Evolutionary conservation across 2,888 invertebrate genomes (phyloP).

Genomic region (Spialia ferax): DNA sequence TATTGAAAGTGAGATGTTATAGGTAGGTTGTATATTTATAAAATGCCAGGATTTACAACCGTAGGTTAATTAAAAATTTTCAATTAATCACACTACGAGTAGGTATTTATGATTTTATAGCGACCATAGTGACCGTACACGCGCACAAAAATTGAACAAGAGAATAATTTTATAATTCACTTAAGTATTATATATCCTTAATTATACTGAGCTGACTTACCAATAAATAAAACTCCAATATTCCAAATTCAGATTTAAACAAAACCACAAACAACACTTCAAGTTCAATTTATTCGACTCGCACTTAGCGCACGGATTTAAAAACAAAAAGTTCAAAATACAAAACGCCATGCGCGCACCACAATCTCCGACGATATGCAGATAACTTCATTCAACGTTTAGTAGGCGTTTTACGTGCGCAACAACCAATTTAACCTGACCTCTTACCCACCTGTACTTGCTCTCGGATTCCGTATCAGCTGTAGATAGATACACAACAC

Average conservation of each 20-base stretch:
- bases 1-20: no score
- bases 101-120: background rate
- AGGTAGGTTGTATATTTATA: background rate
- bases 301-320: slow-evolving; percentile 8
- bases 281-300: background rate
- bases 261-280: slow-evolving; percentile 1
- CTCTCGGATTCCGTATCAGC: slow-evolving; percentile 17
- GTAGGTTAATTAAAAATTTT: background rate
- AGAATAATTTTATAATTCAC: no score
- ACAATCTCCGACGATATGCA: slow-evolving; percentile 65
- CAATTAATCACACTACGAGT: background rate
- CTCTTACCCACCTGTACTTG: slow-evolving; percentile 46
- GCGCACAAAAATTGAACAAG: background rate
- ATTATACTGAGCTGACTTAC: background rate
- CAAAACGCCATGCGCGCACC: slow-evolving; percentile 64
- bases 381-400: slow-evolving; percentile 51
- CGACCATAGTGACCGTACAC: background rate
- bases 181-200: background rate
- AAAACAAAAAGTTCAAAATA: slow-evolving; percentile 40
- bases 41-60: background rate
- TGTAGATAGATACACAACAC: background rate
- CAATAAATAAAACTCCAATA: background rate
- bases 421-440: slow-evolving; percentile 57
- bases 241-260: slow-evolving; percentile 4
- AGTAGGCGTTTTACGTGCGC: slow-evolving; percentile 67